Conservation (phyloP, 2,113 vertebrate genomes). For the Corythaixoides concolor region DNA sequence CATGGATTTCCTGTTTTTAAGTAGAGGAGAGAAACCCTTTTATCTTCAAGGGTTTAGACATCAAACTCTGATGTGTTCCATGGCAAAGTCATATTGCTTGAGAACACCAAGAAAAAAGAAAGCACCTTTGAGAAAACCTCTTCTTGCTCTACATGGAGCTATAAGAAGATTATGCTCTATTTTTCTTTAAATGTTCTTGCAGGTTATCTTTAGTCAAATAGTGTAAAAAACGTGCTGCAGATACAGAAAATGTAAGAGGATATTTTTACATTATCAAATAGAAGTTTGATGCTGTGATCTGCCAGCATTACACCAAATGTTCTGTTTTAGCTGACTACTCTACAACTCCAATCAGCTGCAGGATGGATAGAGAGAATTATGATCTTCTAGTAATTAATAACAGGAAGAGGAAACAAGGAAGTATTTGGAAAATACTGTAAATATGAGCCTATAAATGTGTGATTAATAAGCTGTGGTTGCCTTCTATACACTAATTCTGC, state of each 20-base stretch:
- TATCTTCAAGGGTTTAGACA: background rate
- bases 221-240: background rate
- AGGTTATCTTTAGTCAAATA: background rate
- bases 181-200: background rate
- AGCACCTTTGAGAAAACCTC: background rate
- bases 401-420: background rate
- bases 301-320: background rate
- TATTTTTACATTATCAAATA: background rate
- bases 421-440: slow-evolving; percentile 1
- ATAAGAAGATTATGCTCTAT: background rate
- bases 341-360: background rate
- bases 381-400: background rate
- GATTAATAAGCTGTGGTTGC: background rate
- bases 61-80: background rate
- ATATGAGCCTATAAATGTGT: background rate
- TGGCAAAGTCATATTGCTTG: background rate
- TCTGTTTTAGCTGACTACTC: background rate
- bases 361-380: background rate
- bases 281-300: background rate
- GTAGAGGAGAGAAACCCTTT: background rate
- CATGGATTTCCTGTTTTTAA: background rate
- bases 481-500: background rate
- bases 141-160: background rate
- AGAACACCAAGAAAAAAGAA: background rate
- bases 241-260: background rate